Conservation (phyloP, 2,888 invertebrate genomes). For the Napeogenes inachia region DNA sequence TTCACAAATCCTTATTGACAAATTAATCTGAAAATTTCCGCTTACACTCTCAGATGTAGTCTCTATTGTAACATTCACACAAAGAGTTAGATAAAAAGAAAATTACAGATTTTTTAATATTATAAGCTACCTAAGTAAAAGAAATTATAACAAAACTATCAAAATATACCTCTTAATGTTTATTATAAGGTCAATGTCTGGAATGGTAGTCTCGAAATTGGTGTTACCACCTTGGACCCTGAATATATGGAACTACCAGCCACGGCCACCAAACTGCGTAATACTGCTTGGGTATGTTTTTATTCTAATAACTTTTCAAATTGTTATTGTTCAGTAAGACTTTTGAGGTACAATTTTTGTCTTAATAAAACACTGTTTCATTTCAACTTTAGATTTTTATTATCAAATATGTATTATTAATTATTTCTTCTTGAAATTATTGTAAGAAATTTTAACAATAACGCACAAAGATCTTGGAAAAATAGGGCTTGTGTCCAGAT, state of each 20-base stretch:
- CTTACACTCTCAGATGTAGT: too few relatives aligned
- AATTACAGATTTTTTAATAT: too few relatives aligned
- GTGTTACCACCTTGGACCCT: constrained; percentile 93
- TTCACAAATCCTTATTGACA: too few relatives aligned
- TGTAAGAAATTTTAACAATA: too few relatives aligned
- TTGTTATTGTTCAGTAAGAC: constrained; percentile 9
- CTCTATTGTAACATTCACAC: too few relatives aligned
- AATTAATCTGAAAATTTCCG: too few relatives aligned
- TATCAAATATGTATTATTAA: too few relatives aligned
- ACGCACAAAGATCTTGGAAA: too few relatives aligned
- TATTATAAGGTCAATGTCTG: constrained; percentile 85
- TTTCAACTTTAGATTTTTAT: background rate
- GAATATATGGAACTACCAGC: constrained; percentile 92
- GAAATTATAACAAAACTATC: background rate
- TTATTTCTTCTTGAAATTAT: too few relatives aligned
- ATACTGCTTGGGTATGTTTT: constrained; percentile 85
- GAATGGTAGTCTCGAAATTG: constrained; percentile 96
- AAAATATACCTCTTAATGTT: constrained; percentile 8
- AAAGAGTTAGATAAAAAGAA: too few relatives aligned
- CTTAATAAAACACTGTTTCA: background rate
- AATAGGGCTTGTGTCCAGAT: background rate
- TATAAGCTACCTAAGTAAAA: too few relatives aligned
- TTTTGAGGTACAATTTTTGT: background rate
- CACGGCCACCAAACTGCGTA: constrained; percentile 86
- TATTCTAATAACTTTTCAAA: background rate